These are phyloP conservation scores for Hippopotamyrus pictus DNA, from an alignment of 2,797 vertebrate species.

Conservation along the genomic window DNA sequence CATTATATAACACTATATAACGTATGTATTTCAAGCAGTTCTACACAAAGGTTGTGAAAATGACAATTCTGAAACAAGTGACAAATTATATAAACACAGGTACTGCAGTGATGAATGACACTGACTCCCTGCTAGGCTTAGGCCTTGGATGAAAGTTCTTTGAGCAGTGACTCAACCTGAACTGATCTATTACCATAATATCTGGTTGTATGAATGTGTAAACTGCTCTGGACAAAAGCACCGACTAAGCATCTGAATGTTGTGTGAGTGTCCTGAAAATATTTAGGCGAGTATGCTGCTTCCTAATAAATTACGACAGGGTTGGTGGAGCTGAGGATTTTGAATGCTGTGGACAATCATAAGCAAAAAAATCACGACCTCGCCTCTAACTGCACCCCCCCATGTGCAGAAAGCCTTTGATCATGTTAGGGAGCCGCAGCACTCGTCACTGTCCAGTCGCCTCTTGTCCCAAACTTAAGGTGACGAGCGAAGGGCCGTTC, in stretches of 20 bases:
- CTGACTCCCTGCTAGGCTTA: background rate
- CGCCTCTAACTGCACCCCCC: slow-evolving; percentile 57
- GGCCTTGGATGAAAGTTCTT: background rate
- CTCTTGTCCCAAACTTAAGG: slow-evolving; percentile 27
- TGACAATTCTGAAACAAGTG: background rate
- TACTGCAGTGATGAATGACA: background rate
- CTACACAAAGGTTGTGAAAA: background rate
- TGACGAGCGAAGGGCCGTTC: background rate
- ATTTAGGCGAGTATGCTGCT: background rate
- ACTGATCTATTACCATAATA: background rate
- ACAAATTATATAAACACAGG: background rate
- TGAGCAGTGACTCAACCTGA: background rate
- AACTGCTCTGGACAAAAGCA: background rate
- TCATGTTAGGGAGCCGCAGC: slow-evolving; percentile 52
- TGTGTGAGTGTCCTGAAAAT: background rate
- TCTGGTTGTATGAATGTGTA: background rate
- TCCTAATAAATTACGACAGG: background rate
- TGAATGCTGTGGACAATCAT: slow-evolving; percentile 46
- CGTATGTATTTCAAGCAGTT: background rate
- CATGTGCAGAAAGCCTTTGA: slow-evolving; percentile 58
- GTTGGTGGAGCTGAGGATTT: background rate
- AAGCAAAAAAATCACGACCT: slow-evolving; percentile 61
- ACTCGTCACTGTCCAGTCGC: slow-evolving; percentile 57
- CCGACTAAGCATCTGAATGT: background rate
- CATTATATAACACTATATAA: background rate